Evolutionary conservation across 2,888 invertebrate genomes (phyloP), one percentile per base, ranked within the genome.

Genomic region (Alitta virens): DNA sequence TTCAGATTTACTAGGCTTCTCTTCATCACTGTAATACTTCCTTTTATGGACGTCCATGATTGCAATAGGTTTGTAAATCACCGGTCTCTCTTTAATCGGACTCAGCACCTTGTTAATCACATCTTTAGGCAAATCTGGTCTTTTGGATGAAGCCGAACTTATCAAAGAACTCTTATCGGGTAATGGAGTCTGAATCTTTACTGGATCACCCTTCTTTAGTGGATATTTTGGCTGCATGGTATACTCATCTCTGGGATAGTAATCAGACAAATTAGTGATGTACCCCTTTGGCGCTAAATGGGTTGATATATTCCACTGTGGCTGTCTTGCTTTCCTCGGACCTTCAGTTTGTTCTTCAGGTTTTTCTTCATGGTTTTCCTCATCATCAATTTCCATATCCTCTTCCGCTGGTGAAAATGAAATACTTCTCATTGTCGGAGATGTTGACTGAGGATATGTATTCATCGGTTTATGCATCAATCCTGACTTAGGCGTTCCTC

Each of bases 231-330:
- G 78, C 74, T 77, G 72, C 69, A 73, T 73, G 7, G 79, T 79
- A 63, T 71, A 80, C 46, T 74, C 74, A 68, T 81, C 80, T 14
- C 79, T 64, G 0, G 81, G 81, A 58, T 77, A 81, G 43, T 76
- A 74, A 63, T 81, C 81, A 7, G 65, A 67, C 14, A 80, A 68
- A 49, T 73, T 71, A 2, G 74, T 65, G 2, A 72, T 60, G 50
- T 79, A 79, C 1, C 70, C 68, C n/a, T 68, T 72, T 12, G 67
- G 66, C 14, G 65, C 63, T 2, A 72, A 67, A 50, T 78, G 75
- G 5, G 78, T 68, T 2, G 77, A 75, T 16, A 73, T 69, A 57
- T 72, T 76, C 77, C 77, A 78, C 14, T 51, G 27, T n/a, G 68
- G 66, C 16, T 71, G 5, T 33, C 33, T 12, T 33, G 5, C 12